Conservation (phyloP, 2,797 vertebrate genomes). For the Oophaga sylvatica region DNA sequence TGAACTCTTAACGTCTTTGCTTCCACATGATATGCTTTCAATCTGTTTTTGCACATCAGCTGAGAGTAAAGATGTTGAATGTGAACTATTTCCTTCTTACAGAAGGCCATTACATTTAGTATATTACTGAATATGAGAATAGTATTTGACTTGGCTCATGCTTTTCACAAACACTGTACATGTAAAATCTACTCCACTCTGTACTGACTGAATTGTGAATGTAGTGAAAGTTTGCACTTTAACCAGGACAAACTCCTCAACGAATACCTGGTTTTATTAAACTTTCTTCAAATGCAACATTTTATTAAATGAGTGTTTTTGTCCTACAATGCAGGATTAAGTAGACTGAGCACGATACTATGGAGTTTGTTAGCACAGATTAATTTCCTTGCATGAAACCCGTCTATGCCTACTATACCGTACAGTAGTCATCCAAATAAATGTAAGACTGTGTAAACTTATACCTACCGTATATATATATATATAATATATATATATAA, state of each 20-base stretch:
- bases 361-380: background rate
- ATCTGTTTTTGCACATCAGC: background rate
- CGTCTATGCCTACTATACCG: too few species aligned
- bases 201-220: conserved; percentile 42
- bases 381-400: background rate
- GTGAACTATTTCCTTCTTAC: conserved; percentile 49
- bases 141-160: conserved; percentile 40
- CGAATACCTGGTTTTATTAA: conserved; percentile 43
- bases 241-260: conserved; percentile 19
- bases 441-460: too few species aligned
- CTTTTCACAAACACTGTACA: conserved; percentile 52
- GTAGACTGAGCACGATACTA: too few species aligned
- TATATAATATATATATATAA: too few species aligned
- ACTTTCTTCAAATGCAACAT: background rate
- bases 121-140: conserved; percentile 55
- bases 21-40: background rate
- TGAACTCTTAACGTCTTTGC: conserved; percentile 24
- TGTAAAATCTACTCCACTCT: conserved; percentile 20
- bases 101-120: conserved; percentile 52
- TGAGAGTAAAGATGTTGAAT: conserved; percentile 4
- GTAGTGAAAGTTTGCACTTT: conserved; percentile 52
- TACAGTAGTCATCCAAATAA: too few species aligned
- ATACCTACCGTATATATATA: too few species aligned
- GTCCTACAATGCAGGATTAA: too few species aligned
- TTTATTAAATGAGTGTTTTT: background rate